A percentile compares a stretch with the other conserved stretches of the same genome.
phyloP scores from a whole-genome alignment of 2,113 vertebrate species.

The Aramus guarauna region DNA sequence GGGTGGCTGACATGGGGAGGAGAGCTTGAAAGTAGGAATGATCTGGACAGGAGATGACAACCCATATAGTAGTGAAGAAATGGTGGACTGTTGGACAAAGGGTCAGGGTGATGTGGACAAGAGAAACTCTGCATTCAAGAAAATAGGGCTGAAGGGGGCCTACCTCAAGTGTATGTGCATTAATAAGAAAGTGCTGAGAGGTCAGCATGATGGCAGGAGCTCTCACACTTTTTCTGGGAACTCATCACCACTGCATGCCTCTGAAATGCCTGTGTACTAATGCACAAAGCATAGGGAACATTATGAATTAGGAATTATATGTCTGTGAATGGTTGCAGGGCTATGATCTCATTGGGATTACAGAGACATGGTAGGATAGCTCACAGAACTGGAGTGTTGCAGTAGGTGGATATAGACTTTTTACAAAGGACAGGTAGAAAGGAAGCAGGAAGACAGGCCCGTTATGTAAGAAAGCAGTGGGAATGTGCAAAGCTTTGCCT shows the following conservation, averaged over 20 bases:
- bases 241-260: not conserved
- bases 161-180: too few relatives aligned
- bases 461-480: not conserved
- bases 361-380: not conserved
- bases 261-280: not conserved
- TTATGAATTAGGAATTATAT: not conserved
- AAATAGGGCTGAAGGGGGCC: not conserved
- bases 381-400: not conserved
- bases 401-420: not conserved
- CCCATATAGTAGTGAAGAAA: not conserved
- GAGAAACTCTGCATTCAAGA: not conserved
- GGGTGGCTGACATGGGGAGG: not conserved
- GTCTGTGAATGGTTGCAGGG: not conserved
- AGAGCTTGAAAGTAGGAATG: not conserved
- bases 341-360: not conserved
- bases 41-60: not conserved
- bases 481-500: not conserved
- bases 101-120: too few relatives aligned
- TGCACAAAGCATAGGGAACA: not conserved
- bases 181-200: not conserved
- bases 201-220: too few relatives aligned
- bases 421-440: not conserved
- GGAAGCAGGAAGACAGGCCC: not conserved
- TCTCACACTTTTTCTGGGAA: not conserved
- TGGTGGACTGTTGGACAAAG: not conserved